A percentile compares a stretch with the other conserved stretches of the same genome.
phyloP scores from a whole-genome alignment of 2,888 invertebrate species.

The Stenichneumon culpator region DNA sequence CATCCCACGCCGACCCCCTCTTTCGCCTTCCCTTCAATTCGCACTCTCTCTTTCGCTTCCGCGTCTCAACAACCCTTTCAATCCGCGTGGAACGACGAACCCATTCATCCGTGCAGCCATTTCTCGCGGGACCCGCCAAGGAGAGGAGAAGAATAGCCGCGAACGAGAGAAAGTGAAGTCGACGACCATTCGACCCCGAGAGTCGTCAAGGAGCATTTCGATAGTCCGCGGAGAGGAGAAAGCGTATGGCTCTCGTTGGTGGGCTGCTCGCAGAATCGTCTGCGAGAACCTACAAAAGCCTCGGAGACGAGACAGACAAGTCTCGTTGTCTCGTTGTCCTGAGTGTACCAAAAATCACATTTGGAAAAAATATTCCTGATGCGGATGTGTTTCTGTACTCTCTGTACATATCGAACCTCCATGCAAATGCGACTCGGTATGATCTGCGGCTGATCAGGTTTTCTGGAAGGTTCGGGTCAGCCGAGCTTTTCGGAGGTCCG shows the following conservation, averaged over 20 bases:
- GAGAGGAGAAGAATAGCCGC: constrained; percentile 36
- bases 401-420: too few relatives aligned
- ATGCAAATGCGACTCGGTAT: too few relatives aligned
- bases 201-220: constrained; percentile 28
- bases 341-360: background rate
- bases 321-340: background rate
- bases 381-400: too few relatives aligned
- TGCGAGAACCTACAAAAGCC: constrained; percentile 21
- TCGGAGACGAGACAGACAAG: constrained; percentile 1
- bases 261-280: constrained; percentile 39
- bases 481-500: too few relatives aligned
- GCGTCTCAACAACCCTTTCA: constrained; percentile 77
- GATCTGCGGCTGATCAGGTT: too few relatives aligned
- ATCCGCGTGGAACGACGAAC: constrained; percentile 70
- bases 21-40: constrained; percentile 31
- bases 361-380: background rate
- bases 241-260: constrained; percentile 36
- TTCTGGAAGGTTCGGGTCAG: too few relatives aligned
- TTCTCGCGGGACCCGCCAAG: constrained; percentile 64
- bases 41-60: constrained; percentile 58
- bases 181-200: constrained; percentile 56
- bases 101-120: constrained; percentile 77
- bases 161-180: constrained; percentile 48
- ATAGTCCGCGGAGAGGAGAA: constrained; percentile 31
- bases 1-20: constrained; percentile 17